These are phyloP conservation scores for Melinaea marsaeus DNA, from an alignment of 2,888 invertebrate genomes.

Conservation along the genomic window DNA sequence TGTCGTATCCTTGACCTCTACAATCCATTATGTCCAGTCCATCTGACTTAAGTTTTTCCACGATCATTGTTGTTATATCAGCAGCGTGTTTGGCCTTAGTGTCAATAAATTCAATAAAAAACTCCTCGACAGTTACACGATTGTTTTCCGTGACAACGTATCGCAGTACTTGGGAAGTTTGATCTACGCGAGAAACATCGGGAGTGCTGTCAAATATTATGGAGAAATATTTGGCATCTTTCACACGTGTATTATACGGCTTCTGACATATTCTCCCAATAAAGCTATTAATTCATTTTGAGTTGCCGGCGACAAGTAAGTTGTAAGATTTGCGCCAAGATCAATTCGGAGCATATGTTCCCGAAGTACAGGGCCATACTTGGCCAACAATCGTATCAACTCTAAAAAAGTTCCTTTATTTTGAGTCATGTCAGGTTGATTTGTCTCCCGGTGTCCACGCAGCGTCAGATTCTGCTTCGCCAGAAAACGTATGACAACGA, in stretches of 20 bases:
- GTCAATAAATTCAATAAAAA: background rate
- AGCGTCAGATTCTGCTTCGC: slow-evolving; percentile 10
- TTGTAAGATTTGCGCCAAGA: background rate
- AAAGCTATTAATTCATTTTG: slow-evolving; percentile 7
- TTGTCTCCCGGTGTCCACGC: slow-evolving; percentile 1
- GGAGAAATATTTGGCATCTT: no score
- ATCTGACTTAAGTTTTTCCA: no score
- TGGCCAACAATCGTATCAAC: slow-evolving; percentile 1
- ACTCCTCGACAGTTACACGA: slow-evolving; percentile 1
- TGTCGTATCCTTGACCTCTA: no score
- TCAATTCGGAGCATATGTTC: slow-evolving; percentile 1
- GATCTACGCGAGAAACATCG: no score
- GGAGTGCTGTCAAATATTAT: no score
- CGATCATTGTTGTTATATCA: no score
- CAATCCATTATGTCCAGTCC: no score
- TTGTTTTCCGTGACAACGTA: background rate
- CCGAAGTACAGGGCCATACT: slow-evolving; percentile 9
- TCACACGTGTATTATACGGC: background rate
- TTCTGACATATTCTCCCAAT: slow-evolving; percentile 6
- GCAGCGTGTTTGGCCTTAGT: no score
- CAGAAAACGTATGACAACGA: slow-evolving; percentile 11
- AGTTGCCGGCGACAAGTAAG: slow-evolving; percentile 9
- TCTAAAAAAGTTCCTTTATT: slow-evolving; percentile 8
- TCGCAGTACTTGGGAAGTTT: background rate
- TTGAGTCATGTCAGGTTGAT: background rate